A percentile compares a stretch with the other conserved stretches of the same genome.
Evolutionary conservation across 2,888 invertebrate genomes (phyloP).

Genomic region (Griposia aprilina): DNA sequence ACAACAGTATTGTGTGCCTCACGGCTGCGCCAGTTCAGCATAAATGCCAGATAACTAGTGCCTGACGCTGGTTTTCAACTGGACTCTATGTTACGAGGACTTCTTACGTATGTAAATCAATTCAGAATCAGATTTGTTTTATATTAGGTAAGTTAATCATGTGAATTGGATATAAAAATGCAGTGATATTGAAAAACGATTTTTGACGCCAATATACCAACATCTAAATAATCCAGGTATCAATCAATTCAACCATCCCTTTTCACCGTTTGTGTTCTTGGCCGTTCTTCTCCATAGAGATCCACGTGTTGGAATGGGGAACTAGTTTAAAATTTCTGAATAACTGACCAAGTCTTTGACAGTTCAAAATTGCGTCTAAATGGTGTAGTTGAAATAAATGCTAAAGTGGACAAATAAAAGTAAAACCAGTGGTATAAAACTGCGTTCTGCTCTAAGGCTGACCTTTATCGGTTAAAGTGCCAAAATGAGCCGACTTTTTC

Average conservation of each 20-base stretch:
- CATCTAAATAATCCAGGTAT: neutral
- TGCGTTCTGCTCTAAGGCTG: neutral
- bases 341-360: neutral
- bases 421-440: neutral
- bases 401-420: neutral
- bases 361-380: neutral
- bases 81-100: too few relatives aligned
- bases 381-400: neutral
- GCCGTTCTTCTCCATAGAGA: neutral
- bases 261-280: neutral
- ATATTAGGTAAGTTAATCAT: neutral
- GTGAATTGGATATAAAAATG: neutral
- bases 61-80: too few relatives aligned
- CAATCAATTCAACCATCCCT: too few relatives aligned
- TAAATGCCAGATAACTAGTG: too few relatives aligned
- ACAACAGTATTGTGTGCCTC: too few relatives aligned
- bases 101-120: too few relatives aligned
- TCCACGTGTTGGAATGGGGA: neutral
- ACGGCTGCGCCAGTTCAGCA: too few relatives aligned
- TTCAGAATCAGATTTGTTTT: too few relatives aligned
- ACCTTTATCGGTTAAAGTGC: conserved; percentile 24
- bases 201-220: neutral
- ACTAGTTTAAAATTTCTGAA: neutral
- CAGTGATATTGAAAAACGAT: neutral
- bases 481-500: conserved; percentile 57